Percentiles rank a stretch among this genome's conserved stretches.
Evolutionary conservation across 2,797 vertebrate species (phyloP).

Genomic region (Acipenser transmontanus): DNA sequence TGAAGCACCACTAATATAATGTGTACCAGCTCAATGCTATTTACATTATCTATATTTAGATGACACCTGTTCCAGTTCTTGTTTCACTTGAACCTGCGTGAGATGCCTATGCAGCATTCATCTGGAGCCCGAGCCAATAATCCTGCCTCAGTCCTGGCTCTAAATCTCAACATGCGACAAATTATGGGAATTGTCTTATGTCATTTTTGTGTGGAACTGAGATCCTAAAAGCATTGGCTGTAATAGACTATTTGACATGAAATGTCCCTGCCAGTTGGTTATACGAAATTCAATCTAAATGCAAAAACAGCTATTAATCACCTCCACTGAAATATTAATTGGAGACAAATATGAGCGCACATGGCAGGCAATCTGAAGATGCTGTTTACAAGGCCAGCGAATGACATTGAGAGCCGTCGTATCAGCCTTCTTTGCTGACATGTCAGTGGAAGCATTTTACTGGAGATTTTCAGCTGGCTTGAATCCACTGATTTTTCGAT

Average conservation of each 20-base stretch:
- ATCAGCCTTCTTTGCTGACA: slow-evolving; percentile 10
- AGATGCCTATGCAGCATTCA: not conserved
- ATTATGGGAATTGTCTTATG: slow-evolving; percentile 33
- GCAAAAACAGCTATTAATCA: slow-evolving; percentile 23
- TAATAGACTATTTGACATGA: slow-evolving; percentile 23
- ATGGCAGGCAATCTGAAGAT: slow-evolving; percentile 13
- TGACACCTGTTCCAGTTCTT: too few relatives aligned
- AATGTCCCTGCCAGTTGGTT: slow-evolving; percentile 17
- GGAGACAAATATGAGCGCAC: slow-evolving; percentile 2
- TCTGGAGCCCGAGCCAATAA: slow-evolving; percentile 11
- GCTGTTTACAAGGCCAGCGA: slow-evolving; percentile 29
- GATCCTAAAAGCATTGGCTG: slow-evolving; percentile 25
- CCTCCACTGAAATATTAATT: slow-evolving; percentile 7
- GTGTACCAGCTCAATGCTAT: not conserved
- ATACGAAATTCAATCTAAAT: slow-evolving; percentile 32
- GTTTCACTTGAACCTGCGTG: not conserved
- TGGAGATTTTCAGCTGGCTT: slow-evolving; percentile 2
- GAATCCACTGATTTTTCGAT: not conserved
- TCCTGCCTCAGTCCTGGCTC: slow-evolving; percentile 17
- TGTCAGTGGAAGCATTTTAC: slow-evolving; percentile 15
- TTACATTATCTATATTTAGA: slow-evolving; percentile 3
- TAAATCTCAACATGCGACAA: slow-evolving; percentile 29
- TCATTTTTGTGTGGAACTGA: slow-evolving; percentile 27
- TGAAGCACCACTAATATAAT: too few relatives aligned
- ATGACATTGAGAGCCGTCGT: slow-evolving; percentile 34